Evolutionary conservation across 2,797 vertebrate genomes (phyloP), one percentile per base, ranked within the genome.

Genomic region (Acanthis flammea): DNA sequence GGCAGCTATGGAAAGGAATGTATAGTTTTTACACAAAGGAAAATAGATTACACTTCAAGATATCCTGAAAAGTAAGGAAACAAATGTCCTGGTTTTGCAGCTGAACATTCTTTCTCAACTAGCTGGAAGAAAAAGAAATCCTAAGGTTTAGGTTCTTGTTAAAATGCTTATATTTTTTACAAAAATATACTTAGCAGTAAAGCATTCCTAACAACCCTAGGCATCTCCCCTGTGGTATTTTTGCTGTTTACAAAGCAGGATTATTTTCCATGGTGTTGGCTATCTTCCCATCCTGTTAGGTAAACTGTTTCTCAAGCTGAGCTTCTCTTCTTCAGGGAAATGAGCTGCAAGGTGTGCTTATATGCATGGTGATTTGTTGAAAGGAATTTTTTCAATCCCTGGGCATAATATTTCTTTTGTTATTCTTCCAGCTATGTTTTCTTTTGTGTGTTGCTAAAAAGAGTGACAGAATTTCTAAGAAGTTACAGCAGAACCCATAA

Each of bases 181-280:
- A 81, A 94, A 82, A 93, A 58, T 31, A 48, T 87, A 48, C 31
- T 67, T 88, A 89, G 73, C 5, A 7, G 50, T 77, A 89, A 88
- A 74, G 28, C 51, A 75, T 79, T 92, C 94, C 84, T 82, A 61
- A 55, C 9, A 65, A 58, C 58, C 93, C 50, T 44, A 88, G 90
- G 90, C 47, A 83, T 42, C 61, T 94, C 72, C 31, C 30, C 57
- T 70, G 70, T 73, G 93, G 73, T 82, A 86, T 73, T 88, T 93
- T 73, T 82, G n/a, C 57, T 94, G 75, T 91, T 95, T 91, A 90
- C 47, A 72, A 87, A 72, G 60, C 79, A 91, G 72, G 51, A 82
- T 58, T 95, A 70, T 12, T 90, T 96, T 85, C 19, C 6, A 11
- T 51, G 47, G 24, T 89, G 61, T 88, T 92, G 74, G 85, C 57